phyloP scores from a whole-genome alignment of 2,888 invertebrate genomes.

The Chouioia cunea region DNA sequence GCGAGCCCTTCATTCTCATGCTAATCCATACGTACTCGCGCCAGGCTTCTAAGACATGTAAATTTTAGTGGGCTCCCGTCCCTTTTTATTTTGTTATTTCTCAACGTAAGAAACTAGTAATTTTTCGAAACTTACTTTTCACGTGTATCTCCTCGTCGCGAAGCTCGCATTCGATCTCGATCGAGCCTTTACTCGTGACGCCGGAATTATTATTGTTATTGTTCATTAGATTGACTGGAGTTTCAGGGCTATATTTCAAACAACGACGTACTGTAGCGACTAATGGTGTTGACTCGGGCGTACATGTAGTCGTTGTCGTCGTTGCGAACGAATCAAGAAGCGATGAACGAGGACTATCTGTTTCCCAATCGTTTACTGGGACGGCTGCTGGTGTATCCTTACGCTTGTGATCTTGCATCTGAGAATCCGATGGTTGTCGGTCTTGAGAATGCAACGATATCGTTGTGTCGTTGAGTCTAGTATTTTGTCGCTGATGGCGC shows the following conservation, averaged over 20 bases:
- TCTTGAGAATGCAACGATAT: no score
- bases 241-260: conserved; percentile 65
- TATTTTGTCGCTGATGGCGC: conserved; percentile 1
- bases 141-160: conserved; percentile 75
- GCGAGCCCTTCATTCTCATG: conserved; percentile 37
- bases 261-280: conserved; percentile 66
- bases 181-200: conserved; percentile 70
- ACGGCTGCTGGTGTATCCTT: neutral
- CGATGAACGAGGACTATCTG: conserved; percentile 64
- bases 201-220: conserved; percentile 10
- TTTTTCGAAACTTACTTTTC: conserved; percentile 73
- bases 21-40: conserved; percentile 23
- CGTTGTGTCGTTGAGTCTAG: conserved; percentile 4
- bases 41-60: conserved; percentile 40
- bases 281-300: conserved; percentile 63
- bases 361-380: conserved; percentile 61
- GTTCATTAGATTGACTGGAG: no score
- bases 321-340: conserved; percentile 49
- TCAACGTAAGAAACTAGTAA: no score
- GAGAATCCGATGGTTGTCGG: no score
- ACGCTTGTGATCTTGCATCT: neutral
- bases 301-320: conserved; percentile 44
- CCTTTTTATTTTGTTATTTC: no score
- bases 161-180: conserved; percentile 75
- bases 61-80: conserved; percentile 34